Base-by-base conservation (phyloP, 2,113 vertebrate species). In the Hydropotes inermis region DNA sequence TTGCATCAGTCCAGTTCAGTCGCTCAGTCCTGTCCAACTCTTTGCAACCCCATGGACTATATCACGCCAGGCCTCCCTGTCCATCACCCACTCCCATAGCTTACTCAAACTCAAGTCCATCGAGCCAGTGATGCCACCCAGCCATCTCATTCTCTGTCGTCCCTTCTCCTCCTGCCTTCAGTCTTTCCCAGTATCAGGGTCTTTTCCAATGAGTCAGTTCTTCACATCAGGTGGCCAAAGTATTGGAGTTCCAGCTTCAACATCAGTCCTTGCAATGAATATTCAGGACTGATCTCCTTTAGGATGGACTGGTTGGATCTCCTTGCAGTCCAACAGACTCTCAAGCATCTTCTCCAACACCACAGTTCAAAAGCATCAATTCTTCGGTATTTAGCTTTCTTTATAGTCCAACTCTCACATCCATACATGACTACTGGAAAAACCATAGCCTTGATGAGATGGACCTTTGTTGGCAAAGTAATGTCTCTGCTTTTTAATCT, bases 21-120 rank as follows among this genome's bases (percentile, higher is more conserved):
- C 1, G 0, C n/a, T 70, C 67, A 70, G 36, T 55, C 19, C 6
- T 70, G 10, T 70, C n/a, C 9, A 23, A 3, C n/a, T 70, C 67
- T 70, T 70, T 70, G n/a, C 0, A 0, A 23, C 19, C 64, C 11
- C 67, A 23, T 39, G 5, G 67, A 12, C 67, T 36, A 5, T 0
- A 5, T 10, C 10, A 70, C 0, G 0, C 67, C 67, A 70, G 67
- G 67, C 19, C 36, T 70, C 67, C 10, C 67, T 39, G 19, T 70
- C 67, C n/a, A 70, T 36, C n/a, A 23, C 19, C 67, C 36, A 67
- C 30, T 36, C 17, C 61, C 61, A n/a, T 0, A 67, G 61, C 16
- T 67, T 67, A 36, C n/a, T 70, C n/a, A 36, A 6, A 36, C 19
- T 70, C n/a, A 36, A 11, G 67, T 36, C 64, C n/a, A 11, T 36